A percentile compares a stretch with the other conserved stretches of the same genome.
Conservation (phyloP, 2,888 invertebrate genomes). For the Volucella inanis region DNA sequence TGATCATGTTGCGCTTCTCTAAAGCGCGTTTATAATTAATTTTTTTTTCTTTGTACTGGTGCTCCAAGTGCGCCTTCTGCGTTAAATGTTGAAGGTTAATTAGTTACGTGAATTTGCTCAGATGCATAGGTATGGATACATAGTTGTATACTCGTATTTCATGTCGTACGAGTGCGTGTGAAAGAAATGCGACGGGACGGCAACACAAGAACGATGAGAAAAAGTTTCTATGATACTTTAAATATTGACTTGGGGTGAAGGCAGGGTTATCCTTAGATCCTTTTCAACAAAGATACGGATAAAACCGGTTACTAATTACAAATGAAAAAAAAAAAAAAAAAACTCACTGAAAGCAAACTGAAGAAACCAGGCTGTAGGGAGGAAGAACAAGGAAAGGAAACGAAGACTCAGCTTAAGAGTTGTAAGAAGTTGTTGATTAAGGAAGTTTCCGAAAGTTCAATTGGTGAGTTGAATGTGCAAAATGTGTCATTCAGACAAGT, state of each 20-base stretch:
- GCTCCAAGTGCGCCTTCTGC: not conserved
- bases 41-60: conserved; percentile 10
- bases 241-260: conserved; percentile 33
- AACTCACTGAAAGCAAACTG: not conserved
- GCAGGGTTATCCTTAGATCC: not conserved
- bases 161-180: conserved; percentile 27
- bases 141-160: too few relatives aligned
- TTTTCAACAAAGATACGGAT: not conserved
- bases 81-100: conserved; percentile 57
- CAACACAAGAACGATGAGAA: not conserved
- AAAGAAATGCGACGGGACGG: not conserved
- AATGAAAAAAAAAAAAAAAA: not conserved
- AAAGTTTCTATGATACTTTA: conserved; percentile 42
- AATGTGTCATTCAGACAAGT: conserved; percentile 39
- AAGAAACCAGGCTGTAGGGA: not conserved
- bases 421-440: conserved; percentile 60
- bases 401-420: conserved; percentile 27
- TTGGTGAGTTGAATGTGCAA: conserved; percentile 34
- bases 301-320: conserved; percentile 51
- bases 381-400: too few relatives aligned
- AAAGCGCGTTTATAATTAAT: conserved; percentile 58
- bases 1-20: conserved; percentile 53
- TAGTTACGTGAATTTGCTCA: conserved; percentile 22
- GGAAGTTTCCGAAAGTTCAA: conserved; percentile 43
- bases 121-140: too few relatives aligned